Conservation (phyloP, 2,113 vertebrate species). For the Fregata magnificens region DNA sequence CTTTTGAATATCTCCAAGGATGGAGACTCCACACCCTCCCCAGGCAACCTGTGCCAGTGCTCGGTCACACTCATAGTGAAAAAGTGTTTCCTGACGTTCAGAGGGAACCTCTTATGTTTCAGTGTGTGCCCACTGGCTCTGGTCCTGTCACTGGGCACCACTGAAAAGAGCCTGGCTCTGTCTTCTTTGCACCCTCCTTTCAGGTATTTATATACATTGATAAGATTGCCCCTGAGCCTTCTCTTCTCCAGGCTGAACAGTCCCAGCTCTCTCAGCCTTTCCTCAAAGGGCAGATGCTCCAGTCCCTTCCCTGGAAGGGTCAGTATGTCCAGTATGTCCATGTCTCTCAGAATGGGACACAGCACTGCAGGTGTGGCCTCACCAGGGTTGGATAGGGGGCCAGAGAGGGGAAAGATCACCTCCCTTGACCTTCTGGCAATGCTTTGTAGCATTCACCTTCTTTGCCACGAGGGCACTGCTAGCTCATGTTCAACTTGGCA, state of each 20-base stretch:
- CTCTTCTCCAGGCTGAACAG: background rate
- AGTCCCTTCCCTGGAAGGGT: background rate
- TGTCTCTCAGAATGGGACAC: background rate
- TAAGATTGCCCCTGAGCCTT: background rate
- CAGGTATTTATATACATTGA: background rate
- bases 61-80: background rate
- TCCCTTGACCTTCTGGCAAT: background rate
- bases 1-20: background rate
- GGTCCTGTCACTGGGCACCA: background rate
- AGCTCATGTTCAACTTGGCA: background rate
- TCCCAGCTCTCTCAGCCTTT: background rate
- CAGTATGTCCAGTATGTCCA: background rate
- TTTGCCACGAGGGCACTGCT: background rate
- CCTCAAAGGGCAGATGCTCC: background rate
- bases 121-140: background rate
- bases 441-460: background rate
- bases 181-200: background rate
- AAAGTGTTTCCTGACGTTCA: background rate
- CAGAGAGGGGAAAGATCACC: background rate
- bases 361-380: background rate
- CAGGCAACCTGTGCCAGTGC: background rate
- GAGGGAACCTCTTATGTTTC: background rate
- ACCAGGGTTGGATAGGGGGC: background rate
- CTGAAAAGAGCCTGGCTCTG: background rate
- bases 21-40: background rate